Conservation (phyloP, 2,888 invertebrate species). For the Cosmia pyralina region DNA sequence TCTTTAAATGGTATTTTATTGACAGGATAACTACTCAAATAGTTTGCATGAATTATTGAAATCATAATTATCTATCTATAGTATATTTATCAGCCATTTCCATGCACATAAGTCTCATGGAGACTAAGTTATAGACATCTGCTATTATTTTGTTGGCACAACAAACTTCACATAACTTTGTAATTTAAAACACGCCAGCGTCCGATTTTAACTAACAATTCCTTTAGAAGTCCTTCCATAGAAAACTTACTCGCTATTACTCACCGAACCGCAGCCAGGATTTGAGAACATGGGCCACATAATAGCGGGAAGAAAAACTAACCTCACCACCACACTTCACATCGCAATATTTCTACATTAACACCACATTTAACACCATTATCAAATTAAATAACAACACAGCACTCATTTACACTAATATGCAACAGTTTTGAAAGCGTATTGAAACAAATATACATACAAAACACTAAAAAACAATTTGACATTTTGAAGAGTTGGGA, state of each 20-base stretch:
- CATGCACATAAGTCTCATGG: conserved; percentile 46
- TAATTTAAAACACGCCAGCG: conserved; percentile 4
- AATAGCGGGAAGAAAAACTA: conserved; percentile 88
- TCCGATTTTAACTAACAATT: conserved; percentile 8
- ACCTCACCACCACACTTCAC: conserved; percentile 82
- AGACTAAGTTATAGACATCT: conserved; percentile 51
- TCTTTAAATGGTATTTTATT: background rate
- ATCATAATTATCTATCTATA: background rate
- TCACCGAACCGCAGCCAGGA: conserved; percentile 86
- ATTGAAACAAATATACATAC: conserved; percentile 69
- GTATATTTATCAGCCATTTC: conserved; percentile 50
- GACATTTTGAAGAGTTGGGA: conserved; percentile 78
- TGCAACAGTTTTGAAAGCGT: conserved; percentile 40
- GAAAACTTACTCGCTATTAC: conserved; percentile 86
- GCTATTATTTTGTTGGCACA: conserved; percentile 28
- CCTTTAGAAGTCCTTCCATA: conserved; percentile 80
- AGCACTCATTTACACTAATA: conserved; percentile 49
- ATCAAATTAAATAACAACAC: conserved; percentile 47
- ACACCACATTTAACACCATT: conserved; percentile 50
- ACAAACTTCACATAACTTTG: conserved; percentile 52
- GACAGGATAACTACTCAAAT: conserved; percentile 6
- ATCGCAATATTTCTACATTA: conserved; percentile 68
- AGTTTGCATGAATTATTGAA: background rate
- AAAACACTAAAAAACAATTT: conserved; percentile 85
- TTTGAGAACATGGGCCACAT: conserved; percentile 71